Evolutionary conservation across 2,888 invertebrate species (phyloP).

Genomic region (Hoplodrina blanda): DNA sequence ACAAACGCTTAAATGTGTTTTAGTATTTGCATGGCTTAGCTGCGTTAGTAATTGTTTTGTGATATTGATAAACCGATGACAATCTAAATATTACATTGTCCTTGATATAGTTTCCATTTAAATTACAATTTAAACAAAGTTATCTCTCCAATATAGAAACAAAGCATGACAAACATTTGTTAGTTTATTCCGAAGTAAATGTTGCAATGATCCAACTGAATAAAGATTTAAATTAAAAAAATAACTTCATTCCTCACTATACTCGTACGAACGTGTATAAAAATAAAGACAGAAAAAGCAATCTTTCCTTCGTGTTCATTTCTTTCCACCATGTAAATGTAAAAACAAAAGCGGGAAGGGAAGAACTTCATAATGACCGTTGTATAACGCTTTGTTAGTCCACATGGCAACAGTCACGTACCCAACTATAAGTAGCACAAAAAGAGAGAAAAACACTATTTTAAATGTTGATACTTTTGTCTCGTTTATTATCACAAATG

Average conservation of each 20-base stretch:
- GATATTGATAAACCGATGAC: neutral
- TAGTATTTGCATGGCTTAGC: slow-evolving; percentile 1
- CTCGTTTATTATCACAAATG: slow-evolving; percentile 62
- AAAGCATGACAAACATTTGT: neutral
- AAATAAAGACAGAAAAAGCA: slow-evolving; percentile 39
- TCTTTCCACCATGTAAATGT: slow-evolving; percentile 40
- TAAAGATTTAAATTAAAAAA: slow-evolving; percentile 27
- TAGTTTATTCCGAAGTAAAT: neutral
- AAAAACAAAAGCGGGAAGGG: slow-evolving; percentile 51
- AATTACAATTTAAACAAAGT: neutral
- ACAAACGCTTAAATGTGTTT: slow-evolving; percentile 18
- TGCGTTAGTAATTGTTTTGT: slow-evolving; percentile 15
- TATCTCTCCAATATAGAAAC: neutral
- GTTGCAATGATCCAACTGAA: neutral
- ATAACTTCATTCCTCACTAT: slow-evolving; percentile 13
- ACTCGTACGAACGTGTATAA: slow-evolving; percentile 5
- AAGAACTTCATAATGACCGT: slow-evolving; percentile 51
- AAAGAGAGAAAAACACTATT: slow-evolving; percentile 47
- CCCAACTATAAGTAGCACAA: slow-evolving; percentile 30
- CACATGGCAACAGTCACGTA: slow-evolving; percentile 43
- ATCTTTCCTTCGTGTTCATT: slow-evolving; percentile 45
- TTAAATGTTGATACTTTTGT: slow-evolving; percentile 60
- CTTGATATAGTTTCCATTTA: no score
- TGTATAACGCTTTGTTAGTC: slow-evolving; percentile 50
- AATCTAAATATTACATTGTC: neutral